These are phyloP conservation scores for Meandrusa payeni DNA, from an alignment of 2,888 invertebrate species.

Conservation along the genomic window DNA sequence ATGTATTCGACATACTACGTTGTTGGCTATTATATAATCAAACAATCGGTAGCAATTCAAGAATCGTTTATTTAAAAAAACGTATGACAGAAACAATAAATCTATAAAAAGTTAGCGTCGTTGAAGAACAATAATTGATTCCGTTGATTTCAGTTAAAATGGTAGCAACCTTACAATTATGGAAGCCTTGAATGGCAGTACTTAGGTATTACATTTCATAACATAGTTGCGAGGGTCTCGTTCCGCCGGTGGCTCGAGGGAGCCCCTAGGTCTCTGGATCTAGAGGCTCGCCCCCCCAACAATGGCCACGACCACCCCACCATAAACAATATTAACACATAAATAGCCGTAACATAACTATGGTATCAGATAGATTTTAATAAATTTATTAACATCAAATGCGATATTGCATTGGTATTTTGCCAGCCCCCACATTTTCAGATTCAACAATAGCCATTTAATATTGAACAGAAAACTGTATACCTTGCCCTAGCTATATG, in stretches of 20 bases:
- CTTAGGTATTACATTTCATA: slow-evolving; percentile 46
- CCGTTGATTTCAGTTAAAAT: slow-evolving; percentile 55
- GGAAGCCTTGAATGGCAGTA: slow-evolving; percentile 45
- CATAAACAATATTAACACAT: slow-evolving; percentile 52
- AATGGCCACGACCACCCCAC: slow-evolving; percentile 39
- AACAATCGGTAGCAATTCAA: slow-evolving; percentile 26
- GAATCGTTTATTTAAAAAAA: slow-evolving; percentile 23
- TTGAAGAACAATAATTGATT: slow-evolving; percentile 11
- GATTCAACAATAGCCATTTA: slow-evolving; percentile 67
- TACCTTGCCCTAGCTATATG: slow-evolving; percentile 74
- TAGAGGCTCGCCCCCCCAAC: slow-evolving; percentile 37
- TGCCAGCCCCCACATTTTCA: slow-evolving; percentile 45
- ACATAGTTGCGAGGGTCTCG: slow-evolving; percentile 55
- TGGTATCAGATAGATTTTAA: slow-evolving; percentile 55
- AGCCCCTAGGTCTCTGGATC: slow-evolving; percentile 21
- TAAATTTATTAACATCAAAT: slow-evolving; percentile 56
- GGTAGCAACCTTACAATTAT: slow-evolving; percentile 52
- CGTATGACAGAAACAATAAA: slow-evolving; percentile 22
- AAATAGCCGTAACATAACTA: slow-evolving; percentile 60
- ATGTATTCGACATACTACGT: slow-evolving; percentile 21
- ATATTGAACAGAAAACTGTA: slow-evolving; percentile 60
- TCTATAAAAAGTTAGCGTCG: slow-evolving; percentile 19
- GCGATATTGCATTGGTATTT: slow-evolving; percentile 55
- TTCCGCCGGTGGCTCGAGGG: slow-evolving; percentile 40
- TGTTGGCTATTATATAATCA: slow-evolving; percentile 20